A percentile compares a stretch with the other conserved stretches of the same genome.
Conservation (phyloP, 2,888 invertebrate species). For the Callyntrura guangdongensis region DNA sequence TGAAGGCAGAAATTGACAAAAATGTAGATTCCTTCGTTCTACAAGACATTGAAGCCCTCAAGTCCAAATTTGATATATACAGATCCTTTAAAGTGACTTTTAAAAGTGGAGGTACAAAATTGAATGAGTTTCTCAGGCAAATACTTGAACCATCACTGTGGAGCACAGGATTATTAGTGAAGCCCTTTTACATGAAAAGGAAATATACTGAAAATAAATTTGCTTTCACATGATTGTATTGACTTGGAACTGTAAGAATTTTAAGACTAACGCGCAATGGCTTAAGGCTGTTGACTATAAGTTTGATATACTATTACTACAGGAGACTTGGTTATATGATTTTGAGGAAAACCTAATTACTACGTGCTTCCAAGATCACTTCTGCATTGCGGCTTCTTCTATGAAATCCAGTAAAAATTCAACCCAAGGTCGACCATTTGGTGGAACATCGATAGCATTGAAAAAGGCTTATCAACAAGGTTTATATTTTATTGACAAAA, state of each 20-base stretch:
- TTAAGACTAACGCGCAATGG: slow-evolving; percentile 1
- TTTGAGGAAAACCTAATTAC: slow-evolving; percentile 2
- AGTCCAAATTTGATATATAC: not conserved
- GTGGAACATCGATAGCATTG: too few relatives aligned
- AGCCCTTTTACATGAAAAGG: not conserved
- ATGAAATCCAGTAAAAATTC: not conserved
- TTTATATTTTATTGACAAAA: too few relatives aligned
- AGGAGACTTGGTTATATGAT: slow-evolving; percentile 37
- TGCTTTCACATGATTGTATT: slow-evolving; percentile 26
- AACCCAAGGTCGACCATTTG: not conserved
- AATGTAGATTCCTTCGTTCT: not conserved
- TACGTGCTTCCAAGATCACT: too few relatives aligned
- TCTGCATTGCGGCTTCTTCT: not conserved
- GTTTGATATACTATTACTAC: slow-evolving; percentile 5
- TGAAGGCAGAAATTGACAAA: not conserved
- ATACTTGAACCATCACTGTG: not conserved
- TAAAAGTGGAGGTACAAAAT: not conserved
- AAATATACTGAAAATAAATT: too few relatives aligned
- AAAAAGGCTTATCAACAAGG: too few relatives aligned
- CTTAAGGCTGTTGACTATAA: not conserved
- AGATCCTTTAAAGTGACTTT: not conserved
- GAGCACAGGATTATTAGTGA: not conserved
- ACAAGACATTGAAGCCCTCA: not conserved
- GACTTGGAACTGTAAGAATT: slow-evolving; percentile 34
- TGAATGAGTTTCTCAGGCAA: not conserved